phyloP scores from a whole-genome alignment of 2,113 vertebrate genomes.

The Hyperopisus bebe region DNA sequence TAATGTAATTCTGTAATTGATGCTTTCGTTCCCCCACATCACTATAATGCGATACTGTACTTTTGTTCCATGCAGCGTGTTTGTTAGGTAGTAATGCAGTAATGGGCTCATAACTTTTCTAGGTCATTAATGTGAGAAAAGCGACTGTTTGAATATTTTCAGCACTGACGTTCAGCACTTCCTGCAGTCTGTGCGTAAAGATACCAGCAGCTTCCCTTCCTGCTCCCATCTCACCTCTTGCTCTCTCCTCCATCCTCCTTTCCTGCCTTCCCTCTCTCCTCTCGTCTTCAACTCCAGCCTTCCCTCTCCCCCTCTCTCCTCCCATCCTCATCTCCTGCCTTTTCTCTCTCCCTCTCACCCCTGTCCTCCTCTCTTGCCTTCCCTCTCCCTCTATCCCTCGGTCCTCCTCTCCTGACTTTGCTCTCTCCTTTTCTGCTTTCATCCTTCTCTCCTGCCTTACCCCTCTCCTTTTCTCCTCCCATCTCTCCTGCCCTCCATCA shows the following conservation, averaged over 20 bases:
- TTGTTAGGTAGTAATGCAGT: neutral
- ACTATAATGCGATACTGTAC: neutral
- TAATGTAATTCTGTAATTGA: slow-evolving; percentile 6
- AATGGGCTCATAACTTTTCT: neutral
- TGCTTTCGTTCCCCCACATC: neutral
- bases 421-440: neutral
- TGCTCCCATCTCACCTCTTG: neutral
- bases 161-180: neutral
- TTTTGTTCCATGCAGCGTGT: neutral
- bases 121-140: slow-evolving; percentile 1
- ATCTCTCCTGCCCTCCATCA: neutral
- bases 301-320: neutral
- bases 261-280: neutral
- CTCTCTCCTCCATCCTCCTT: neutral
- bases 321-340: neutral
- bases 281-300: neutral
- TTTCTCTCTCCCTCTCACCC: neutral
- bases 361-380: neutral
- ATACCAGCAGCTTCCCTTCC: neutral
- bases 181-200: neutral
- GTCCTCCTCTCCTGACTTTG: neutral
- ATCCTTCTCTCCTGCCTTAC: neutral
- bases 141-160: neutral
- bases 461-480: too few species aligned
- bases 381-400: neutral